phyloP scores from a whole-genome alignment of 2,888 invertebrate species.

The Agapostemon virescens region DNA sequence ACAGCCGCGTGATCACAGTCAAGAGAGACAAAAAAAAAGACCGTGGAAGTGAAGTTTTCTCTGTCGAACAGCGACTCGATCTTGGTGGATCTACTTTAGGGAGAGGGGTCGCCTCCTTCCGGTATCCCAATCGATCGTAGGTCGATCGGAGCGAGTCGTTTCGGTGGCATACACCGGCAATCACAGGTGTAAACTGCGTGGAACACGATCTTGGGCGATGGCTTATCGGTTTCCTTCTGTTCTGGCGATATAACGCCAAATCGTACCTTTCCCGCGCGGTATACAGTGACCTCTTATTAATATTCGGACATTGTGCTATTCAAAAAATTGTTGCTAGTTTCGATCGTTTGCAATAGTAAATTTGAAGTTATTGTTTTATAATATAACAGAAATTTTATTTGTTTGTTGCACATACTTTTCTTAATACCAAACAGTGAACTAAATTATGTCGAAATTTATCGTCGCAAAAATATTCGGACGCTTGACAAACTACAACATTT shows the following conservation, averaged over 20 bases:
- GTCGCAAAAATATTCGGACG: no score
- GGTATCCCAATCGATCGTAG: slow-evolving; percentile 29
- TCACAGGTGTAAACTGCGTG: not conserved
- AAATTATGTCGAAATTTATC: no score
- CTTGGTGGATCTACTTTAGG: slow-evolving; percentile 75
- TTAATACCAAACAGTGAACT: no score
- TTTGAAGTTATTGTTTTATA: no score
- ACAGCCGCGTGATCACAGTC: slow-evolving; percentile 54
- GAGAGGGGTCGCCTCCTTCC: slow-evolving; percentile 68
- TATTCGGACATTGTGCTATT: no score
- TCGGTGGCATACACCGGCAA: not conserved
- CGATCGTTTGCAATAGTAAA: no score
- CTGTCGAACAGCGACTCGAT: slow-evolving; percentile 57
- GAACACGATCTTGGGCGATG: slow-evolving; percentile 2
- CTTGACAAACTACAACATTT: no score
- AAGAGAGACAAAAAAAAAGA: not conserved
- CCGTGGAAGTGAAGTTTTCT: slow-evolving; percentile 55
- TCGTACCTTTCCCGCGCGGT: not conserved
- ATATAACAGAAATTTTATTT: no score
- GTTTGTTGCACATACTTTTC: no score
- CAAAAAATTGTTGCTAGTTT: no score
- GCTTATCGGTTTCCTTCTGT: not conserved
- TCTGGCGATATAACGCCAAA: not conserved
- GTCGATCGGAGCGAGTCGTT: slow-evolving; percentile 30
- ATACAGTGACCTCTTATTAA: no score